Conservation (phyloP, 2,113 vertebrate species). For the Lasiurus cinereus region DNA sequence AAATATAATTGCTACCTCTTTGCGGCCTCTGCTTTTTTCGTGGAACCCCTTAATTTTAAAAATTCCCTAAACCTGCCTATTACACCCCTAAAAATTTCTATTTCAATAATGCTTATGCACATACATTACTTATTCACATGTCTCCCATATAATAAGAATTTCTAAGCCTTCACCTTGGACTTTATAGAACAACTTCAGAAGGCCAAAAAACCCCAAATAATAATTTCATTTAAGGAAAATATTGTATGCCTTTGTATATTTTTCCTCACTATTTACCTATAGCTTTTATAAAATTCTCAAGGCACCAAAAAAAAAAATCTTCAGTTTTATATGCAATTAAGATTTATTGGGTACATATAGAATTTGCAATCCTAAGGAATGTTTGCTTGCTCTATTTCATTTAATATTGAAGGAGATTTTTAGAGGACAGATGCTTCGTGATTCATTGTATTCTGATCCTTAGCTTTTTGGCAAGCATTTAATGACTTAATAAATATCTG, state of each 20-base stretch:
- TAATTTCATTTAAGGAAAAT: background rate
- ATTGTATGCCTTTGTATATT: background rate
- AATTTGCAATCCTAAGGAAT: background rate
- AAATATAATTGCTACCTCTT: too few relatives aligned
- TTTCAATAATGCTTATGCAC: background rate
- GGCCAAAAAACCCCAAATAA: background rate
- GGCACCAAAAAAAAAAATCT: background rate
- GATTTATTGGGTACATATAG: background rate
- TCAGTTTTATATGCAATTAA: background rate
- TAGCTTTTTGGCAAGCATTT: background rate
- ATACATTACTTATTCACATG: background rate
- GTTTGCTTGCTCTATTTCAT: background rate
- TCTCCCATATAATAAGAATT: background rate
- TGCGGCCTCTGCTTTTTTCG: too few relatives aligned
- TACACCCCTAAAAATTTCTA: too few relatives aligned
- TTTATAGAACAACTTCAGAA: background rate
- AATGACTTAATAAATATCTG: background rate
- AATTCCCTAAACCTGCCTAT: too few relatives aligned
- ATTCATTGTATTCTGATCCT: background rate
- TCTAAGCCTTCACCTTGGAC: background rate
- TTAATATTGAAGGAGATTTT: background rate
- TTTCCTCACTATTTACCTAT: background rate
- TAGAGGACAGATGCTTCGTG: background rate
- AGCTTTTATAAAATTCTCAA: background rate
- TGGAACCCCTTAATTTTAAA: too few relatives aligned